Percentiles rank a stretch among this genome's conserved stretches.
Conservation (phyloP, 2,797 vertebrate species). For the Hippoglossus hippoglossus region DNA sequence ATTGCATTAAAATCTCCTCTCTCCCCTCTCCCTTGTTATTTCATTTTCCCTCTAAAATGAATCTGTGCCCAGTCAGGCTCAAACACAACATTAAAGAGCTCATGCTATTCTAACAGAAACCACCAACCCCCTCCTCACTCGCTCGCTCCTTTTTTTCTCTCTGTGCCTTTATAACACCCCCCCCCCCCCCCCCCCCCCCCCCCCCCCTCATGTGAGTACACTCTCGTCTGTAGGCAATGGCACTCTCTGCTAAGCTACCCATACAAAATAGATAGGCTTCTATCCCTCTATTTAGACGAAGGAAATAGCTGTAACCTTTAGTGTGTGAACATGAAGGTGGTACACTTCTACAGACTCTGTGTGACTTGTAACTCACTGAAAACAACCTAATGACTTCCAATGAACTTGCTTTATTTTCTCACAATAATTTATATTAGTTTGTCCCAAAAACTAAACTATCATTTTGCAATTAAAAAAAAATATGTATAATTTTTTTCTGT, state of each 20-base stretch:
- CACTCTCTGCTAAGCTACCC: slow-evolving; percentile 69
- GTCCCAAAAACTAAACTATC: neutral
- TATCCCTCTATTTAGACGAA: slow-evolving; percentile 65
- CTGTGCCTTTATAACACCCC: slow-evolving; percentile 57
- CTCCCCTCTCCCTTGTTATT: slow-evolving; percentile 75
- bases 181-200: slow-evolving; percentile 19
- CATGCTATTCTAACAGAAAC: slow-evolving; percentile 69
- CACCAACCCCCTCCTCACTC: slow-evolving; percentile 54
- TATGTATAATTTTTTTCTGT: too few species aligned
- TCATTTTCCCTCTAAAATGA: slow-evolving; percentile 80
- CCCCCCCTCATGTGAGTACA: slow-evolving; percentile 55
- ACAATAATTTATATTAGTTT: neutral
- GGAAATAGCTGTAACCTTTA: slow-evolving; percentile 69
- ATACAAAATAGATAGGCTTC: slow-evolving; percentile 76
- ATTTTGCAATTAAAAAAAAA: too few species aligned
- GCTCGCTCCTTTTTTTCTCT: slow-evolving; percentile 31
- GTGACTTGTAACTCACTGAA: slow-evolving; percentile 31
- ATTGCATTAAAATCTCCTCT: slow-evolving; percentile 80
- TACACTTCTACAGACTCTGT: slow-evolving; percentile 22
- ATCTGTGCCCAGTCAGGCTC: slow-evolving; percentile 78
- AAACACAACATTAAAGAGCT: slow-evolving; percentile 80
- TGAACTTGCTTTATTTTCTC: too few species aligned
- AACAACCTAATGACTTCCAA: slow-evolving; percentile 1
- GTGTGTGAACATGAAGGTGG: slow-evolving; percentile 46
- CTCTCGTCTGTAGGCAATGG: slow-evolving; percentile 73